These are phyloP conservation scores for Cyprinodon tularosa DNA, from an alignment of 2,113 vertebrate species.

Conservation along the genomic window DNA sequence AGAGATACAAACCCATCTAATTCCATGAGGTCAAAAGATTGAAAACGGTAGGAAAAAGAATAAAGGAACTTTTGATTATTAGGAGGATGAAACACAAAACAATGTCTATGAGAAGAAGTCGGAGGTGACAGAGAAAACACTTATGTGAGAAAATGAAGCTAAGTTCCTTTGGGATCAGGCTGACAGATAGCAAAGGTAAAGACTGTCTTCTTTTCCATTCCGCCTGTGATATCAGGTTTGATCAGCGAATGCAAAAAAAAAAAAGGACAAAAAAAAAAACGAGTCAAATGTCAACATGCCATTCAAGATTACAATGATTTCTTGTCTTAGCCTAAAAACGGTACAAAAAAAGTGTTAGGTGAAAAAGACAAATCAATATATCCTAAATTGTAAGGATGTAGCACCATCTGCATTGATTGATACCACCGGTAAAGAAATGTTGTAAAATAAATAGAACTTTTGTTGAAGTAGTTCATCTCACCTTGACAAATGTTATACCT, in stretches of 20 bases:
- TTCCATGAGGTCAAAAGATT: background rate
- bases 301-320: constrained; percentile 61
- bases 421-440: background rate
- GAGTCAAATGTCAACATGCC: constrained; percentile 54
- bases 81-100: constrained; percentile 42
- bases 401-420: background rate
- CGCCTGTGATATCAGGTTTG: constrained; percentile 61
- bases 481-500: too few species aligned
- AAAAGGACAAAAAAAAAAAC: constrained; percentile 13
- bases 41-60: constrained; percentile 47
- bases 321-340: constrained; percentile 1
- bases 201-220: constrained; percentile 63
- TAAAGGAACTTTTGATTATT: constrained; percentile 62
- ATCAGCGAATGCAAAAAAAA: constrained; percentile 50
- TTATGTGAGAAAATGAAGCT: constrained; percentile 70
- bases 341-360: constrained; percentile 1
- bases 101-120: constrained; percentile 48
- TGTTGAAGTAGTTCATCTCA: background rate
- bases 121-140: constrained; percentile 68
- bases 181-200: constrained; percentile 71
- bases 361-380: background rate
- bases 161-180: constrained; percentile 68
- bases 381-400: background rate
- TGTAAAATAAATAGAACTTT: too few species aligned
- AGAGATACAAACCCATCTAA: constrained; percentile 1